Conservation (phyloP, 1,140 invertebrate species). For the Cydia strobilella region DNA sequence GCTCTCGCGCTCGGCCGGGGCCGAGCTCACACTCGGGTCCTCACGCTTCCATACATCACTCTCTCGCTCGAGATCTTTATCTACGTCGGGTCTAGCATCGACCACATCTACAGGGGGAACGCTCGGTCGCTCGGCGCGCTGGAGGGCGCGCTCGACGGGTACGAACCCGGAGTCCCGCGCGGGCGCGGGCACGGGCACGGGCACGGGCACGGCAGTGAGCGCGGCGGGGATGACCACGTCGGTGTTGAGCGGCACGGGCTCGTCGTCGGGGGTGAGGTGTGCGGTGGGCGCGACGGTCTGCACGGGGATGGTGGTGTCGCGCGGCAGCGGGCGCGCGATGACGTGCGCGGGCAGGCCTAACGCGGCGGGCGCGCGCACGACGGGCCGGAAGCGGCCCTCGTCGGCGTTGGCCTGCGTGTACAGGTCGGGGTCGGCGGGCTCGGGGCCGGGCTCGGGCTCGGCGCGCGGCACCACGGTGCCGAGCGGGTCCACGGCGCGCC, state of each 20-base stretch:
- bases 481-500: slow-evolving; percentile 86
- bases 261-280: not conserved
- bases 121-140: too few species aligned
- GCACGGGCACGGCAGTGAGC: slow-evolving; percentile 34
- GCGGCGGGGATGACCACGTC: slow-evolving; percentile 66
- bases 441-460: slow-evolving; percentile 68
- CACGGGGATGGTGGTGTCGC: slow-evolving; percentile 68
- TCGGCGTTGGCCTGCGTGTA: slow-evolving; percentile 83
- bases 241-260: too few species aligned
- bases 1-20: slow-evolving; percentile 17
- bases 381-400: slow-evolving; percentile 82
- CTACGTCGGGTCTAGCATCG: slow-evolving; percentile 7
- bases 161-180: not conserved
- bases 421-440: slow-evolving; percentile 77
- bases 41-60: slow-evolving; percentile 37
- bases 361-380: slow-evolving; percentile 73
- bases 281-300: slow-evolving; percentile 52
- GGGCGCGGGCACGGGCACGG: slow-evolving; percentile 30
- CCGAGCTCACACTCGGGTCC: slow-evolving; percentile 30
- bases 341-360: slow-evolving; percentile 46
- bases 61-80: slow-evolving; percentile 31
- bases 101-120: not conserved
- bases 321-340: slow-evolving; percentile 57
- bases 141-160: not conserved
- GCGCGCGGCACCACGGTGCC: slow-evolving; percentile 83